Evolutionary conservation across 2,797 vertebrate genomes (phyloP).

Genomic region (Bradypodion ventrale): DNA sequence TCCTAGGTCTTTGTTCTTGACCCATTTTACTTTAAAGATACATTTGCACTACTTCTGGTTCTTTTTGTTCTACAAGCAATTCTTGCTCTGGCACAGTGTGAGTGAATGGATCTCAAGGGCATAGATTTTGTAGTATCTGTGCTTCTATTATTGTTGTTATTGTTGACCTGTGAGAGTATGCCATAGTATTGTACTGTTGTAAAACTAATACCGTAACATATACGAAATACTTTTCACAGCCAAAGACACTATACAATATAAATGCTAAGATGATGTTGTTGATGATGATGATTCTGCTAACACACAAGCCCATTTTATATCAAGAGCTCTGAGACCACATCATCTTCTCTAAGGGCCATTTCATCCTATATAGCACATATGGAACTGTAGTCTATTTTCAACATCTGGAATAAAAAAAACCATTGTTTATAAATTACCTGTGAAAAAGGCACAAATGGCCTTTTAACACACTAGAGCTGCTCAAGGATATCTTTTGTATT

Average conservation of each 20-base stretch:
- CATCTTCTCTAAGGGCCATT: slow-evolving; percentile 29
- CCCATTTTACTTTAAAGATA: too few species aligned
- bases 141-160: too few species aligned
- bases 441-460: slow-evolving; percentile 29
- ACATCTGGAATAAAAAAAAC: slow-evolving; percentile 58
- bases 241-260: slow-evolving; percentile 3
- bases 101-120: too few species aligned
- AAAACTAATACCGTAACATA: background rate
- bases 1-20: too few species aligned
- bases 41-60: too few species aligned
- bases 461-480: slow-evolving; percentile 43
- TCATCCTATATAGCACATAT: background rate
- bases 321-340: slow-evolving; percentile 15
- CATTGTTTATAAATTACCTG: slow-evolving; percentile 63
- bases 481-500: slow-evolving; percentile 57
- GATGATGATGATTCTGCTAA: background rate
- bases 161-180: background rate
- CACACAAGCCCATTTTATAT: background rate
- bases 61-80: too few species aligned
- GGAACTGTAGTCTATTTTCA: slow-evolving; percentile 54
- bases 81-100: too few species aligned
- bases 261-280: background rate
- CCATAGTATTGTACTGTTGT: too few species aligned
- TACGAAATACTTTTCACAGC: background rate
- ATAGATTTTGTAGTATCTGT: too few species aligned